These are phyloP conservation scores for Pipistrellus pygmaeus DNA, from an alignment of 2,797 vertebrate genomes.

Conservation along the genomic window DNA sequence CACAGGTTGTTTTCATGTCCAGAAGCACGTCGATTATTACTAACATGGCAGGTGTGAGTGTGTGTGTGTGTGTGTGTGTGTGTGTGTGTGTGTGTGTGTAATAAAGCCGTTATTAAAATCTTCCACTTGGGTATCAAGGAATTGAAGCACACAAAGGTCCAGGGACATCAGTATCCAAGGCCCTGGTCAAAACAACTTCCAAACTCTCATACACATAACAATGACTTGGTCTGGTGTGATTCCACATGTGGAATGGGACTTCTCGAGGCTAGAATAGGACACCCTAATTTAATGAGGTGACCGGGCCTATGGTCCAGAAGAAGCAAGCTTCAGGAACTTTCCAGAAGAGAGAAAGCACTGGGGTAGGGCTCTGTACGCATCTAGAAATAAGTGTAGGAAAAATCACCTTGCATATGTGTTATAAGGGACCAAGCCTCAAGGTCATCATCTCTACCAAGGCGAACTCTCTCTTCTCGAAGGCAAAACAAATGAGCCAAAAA, in stretches of 20 bases:
- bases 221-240: background rate
- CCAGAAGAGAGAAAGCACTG: background rate
- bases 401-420: background rate
- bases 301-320: background rate
- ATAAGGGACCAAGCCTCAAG: background rate
- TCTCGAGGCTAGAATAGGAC: background rate
- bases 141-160: background rate
- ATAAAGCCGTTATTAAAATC: background rate
- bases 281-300: background rate
- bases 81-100: background rate
- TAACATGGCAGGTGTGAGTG: background rate
- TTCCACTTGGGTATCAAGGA: background rate
- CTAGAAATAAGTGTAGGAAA: constrained; percentile 9
- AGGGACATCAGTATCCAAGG: background rate
- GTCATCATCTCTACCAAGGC: background rate
- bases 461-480: constrained; percentile 9
- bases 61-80: too few relatives aligned
- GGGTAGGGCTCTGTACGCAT: background rate
- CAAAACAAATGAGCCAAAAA: constrained; percentile 39
- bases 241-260: background rate
- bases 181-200: background rate
- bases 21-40: background rate
- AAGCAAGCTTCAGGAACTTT: background rate
- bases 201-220: background rate
- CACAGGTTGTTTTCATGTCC: background rate